Evolutionary conservation across 1,140 invertebrate species (phyloP), one percentile per base, ranked within the genome.

Genomic region (Anastrepha ludens): DNA sequence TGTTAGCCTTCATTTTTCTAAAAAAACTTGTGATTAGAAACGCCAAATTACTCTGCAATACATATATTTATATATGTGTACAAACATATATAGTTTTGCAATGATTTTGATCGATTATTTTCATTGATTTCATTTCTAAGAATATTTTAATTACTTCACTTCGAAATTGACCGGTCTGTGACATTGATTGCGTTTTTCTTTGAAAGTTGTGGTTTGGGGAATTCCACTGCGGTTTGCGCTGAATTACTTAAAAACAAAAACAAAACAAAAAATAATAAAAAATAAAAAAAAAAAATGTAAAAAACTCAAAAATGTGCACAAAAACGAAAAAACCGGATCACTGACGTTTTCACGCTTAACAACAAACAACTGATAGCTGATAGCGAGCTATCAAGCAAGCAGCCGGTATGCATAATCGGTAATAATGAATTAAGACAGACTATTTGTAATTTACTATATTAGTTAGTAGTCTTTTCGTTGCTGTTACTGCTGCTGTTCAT

Each of bases 131-230:
- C 15, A 15, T n/a, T 74, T 74, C 67, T 17, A 44, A 74, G 67
- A 74, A 74, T 74, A 17, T 17, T 74, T 15, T 39, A 44, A 15
- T 74, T 15, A 44, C 39, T 44, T 17, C 17, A 74, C 41, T 74
- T 74, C 17, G 67, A 47, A 44, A 15, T 44, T 47, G 39, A 81
- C 15, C 44, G 74, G 74, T 58, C 74, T 81, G 17, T 58, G 74
- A 81, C 74, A 81, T 81, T 81, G 74, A 81, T 20, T 55, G 47
- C 50, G 8, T 20, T 55, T 81, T 55, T 81, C 15, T n/a, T 4
- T 39, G 47, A 81, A 81, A 81, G 50, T 81, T 81, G 74, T 17
- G n/a, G 41, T 81, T 74, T 81, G 74, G 74, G 74, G 44, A 81
- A 55, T 81, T 81, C 74, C 74, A 55, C 17, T 81, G 74, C 74